Evolutionary conservation across 2,888 invertebrate species (phyloP).

Genomic region (Ariolimax columbianus): DNA sequence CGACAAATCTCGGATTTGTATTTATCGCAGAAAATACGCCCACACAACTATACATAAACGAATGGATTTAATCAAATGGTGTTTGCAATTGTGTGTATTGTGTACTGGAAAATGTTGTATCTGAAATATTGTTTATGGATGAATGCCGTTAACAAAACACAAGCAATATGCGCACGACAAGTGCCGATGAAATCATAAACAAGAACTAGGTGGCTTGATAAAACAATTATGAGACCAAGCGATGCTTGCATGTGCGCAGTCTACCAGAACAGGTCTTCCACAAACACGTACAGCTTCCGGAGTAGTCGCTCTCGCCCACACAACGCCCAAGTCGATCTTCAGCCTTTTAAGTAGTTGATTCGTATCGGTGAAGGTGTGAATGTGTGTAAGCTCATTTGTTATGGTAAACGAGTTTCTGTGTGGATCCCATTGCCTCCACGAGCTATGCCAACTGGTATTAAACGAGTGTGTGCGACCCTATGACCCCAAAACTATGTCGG

Average conservation of each 20-base stretch:
- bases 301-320: neutral
- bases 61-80: neutral
- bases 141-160: neutral
- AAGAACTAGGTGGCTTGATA: slow-evolving; percentile 5
- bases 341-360: too few species aligned
- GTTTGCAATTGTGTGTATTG: neutral
- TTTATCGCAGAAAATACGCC: too few species aligned
- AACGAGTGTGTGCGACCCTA: too few species aligned
- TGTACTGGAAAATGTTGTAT: neutral
- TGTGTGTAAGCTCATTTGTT: too few species aligned
- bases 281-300: too few species aligned
- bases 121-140: neutral
- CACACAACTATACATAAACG: neutral
- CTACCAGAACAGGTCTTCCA: neutral
- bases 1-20: too few species aligned
- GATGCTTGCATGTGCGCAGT: neutral
- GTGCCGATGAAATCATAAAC: slow-evolving; percentile 1
- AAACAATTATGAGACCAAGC: neutral
- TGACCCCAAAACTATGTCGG: too few species aligned
- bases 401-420: too few species aligned
- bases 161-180: neutral
- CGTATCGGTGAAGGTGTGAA: too few species aligned
- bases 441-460: too few species aligned
- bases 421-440: too few species aligned
- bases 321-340: neutral